Evolutionary conservation across 2,797 vertebrate genomes (phyloP).

Genomic region (Microchirus variegatus): DNA sequence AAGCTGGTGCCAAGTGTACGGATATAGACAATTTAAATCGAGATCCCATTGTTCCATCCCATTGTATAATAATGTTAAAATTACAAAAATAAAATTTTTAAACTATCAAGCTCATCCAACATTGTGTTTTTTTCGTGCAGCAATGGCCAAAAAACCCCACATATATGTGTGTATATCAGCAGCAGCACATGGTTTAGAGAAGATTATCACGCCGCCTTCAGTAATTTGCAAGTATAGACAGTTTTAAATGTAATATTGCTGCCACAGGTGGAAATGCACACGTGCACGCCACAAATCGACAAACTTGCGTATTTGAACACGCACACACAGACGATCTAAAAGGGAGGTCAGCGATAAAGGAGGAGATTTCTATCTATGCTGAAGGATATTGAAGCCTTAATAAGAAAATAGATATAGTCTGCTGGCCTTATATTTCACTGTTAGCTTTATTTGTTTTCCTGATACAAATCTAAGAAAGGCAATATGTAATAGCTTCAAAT

Average conservation of each 20-base stretch:
- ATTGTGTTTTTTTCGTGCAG: not conserved
- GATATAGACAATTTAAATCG: not conserved
- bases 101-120: slow-evolving; percentile 1
- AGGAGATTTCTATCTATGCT: slow-evolving; percentile 73
- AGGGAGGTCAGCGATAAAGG: slow-evolving; percentile 75
- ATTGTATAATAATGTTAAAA: not conserved
- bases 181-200: no score
- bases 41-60: not conserved
- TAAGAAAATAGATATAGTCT: slow-evolving; percentile 77
- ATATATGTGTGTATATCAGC: no score
- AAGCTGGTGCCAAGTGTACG: not conserved
- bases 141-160: not conserved
- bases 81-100: not conserved
- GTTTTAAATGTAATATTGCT: slow-evolving; percentile 37
- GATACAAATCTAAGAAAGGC: slow-evolving; percentile 76
- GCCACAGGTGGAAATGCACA: slow-evolving; percentile 48
- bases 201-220: slow-evolving; percentile 20
- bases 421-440: slow-evolving; percentile 67
- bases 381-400: slow-evolving; percentile 83
- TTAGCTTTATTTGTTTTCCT: slow-evolving; percentile 80
- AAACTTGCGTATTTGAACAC: slow-evolving; percentile 29
- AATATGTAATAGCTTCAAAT: slow-evolving; percentile 70
- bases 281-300: slow-evolving; percentile 17
- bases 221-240: slow-evolving; percentile 20
- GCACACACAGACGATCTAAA: slow-evolving; percentile 51